Conservation (phyloP, 2,113 vertebrate species). For the Dicerorhinus sumatrensis region DNA sequence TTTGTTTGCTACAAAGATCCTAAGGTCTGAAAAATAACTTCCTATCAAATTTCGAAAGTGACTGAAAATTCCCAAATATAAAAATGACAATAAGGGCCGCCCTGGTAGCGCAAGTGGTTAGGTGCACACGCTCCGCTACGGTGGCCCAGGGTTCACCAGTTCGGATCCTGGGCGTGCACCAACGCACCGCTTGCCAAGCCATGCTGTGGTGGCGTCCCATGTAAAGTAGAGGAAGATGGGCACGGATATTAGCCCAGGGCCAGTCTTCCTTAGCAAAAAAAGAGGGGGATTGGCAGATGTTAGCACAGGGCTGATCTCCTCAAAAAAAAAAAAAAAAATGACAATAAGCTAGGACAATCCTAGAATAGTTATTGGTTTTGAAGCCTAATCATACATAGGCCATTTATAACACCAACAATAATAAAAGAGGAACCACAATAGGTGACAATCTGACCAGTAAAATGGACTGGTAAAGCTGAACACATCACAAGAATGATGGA, state of each 20-base stretch:
- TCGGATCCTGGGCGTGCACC: no score
- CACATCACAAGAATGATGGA: not conserved
- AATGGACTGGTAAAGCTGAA: not conserved
- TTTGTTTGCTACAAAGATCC: slow-evolving; percentile 13
- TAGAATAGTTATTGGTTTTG: slow-evolving; percentile 18
- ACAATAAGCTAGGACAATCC: not conserved
- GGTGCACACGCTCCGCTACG: no score
- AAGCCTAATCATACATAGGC: not conserved
- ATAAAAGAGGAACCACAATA: not conserved
- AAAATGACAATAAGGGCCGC: slow-evolving; percentile 40
- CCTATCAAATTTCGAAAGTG: slow-evolving; percentile 40
- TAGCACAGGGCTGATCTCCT: no score
- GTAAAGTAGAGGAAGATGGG: no score
- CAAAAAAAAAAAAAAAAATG: no score
- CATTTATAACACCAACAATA: slow-evolving; percentile 3
- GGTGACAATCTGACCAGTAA: not conserved
- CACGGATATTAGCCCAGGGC: no score
- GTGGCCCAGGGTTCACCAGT: no score
- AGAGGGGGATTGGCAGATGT: no score
- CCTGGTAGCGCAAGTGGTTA: no score
- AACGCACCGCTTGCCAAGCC: no score
- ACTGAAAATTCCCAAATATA: slow-evolving; percentile 24
- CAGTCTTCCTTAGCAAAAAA: no score
- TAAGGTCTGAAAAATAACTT: slow-evolving; percentile 38
- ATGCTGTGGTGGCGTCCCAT: no score